phyloP scores from a whole-genome alignment of 92 coral and sea anemone species.

The Anthopleura xanthogrammica region DNA sequence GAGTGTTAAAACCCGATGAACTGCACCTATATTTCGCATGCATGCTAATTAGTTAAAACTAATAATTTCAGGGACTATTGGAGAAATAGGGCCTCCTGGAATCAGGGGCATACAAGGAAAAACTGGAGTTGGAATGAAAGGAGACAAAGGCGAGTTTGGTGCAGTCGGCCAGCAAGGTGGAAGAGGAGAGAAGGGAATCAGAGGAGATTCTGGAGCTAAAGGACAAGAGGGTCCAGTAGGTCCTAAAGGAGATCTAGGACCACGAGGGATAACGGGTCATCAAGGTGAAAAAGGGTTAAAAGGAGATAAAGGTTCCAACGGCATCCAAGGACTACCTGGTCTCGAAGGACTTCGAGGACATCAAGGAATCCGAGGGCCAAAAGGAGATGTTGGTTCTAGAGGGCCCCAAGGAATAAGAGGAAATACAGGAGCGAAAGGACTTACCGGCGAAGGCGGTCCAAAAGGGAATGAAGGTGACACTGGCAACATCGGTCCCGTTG shows the following conservation, averaged over 20 bases:
- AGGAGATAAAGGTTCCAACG: conserved; percentile 9
- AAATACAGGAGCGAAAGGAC: conserved; percentile 1
- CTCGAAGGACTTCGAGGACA: conserved; percentile 4
- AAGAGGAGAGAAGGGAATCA: conserved; percentile 1
- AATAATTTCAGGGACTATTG: neutral
- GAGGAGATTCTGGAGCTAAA: neutral
- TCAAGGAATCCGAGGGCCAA: neutral
- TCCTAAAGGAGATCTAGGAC: conserved; percentile 7
- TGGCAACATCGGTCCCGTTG: conserved; percentile 9
- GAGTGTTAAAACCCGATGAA: neutral
- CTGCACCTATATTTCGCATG: neutral
- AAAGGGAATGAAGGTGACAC: conserved; percentile 4
- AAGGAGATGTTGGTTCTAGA: conserved; percentile 9
- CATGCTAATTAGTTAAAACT: no score
- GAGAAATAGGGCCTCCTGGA: neutral
- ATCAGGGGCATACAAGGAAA: neutral
- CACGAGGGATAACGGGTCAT: neutral
- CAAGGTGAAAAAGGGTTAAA: conserved; percentile 4
- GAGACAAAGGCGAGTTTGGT: neutral
- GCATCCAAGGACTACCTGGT: neutral
- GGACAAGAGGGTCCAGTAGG: neutral
- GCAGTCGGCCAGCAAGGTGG: neutral
- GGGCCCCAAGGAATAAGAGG: conserved; percentile 11
- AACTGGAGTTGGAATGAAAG: neutral
- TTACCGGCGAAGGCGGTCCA: neutral